Conservation (phyloP, 2,113 vertebrate species). For the Albula glossodonta region DNA sequence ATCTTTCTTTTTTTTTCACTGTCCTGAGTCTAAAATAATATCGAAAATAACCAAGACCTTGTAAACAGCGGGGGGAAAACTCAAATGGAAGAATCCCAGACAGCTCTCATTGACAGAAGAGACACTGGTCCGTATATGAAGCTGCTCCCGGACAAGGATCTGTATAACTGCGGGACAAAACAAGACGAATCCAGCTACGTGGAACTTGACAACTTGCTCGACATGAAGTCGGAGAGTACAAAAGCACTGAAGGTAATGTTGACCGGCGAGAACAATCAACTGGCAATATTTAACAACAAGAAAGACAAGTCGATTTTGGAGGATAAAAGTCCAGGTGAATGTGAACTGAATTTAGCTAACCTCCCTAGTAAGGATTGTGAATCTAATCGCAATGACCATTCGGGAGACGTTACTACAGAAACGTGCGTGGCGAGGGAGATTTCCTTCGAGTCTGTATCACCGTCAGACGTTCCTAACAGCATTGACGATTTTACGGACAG, state of each 20-base stretch:
- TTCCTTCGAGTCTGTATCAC: conserved; percentile 32
- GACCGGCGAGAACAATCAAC: conserved; percentile 66
- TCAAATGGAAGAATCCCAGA: conserved; percentile 74
- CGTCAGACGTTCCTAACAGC: conserved; percentile 37
- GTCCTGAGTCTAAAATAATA: conserved; percentile 63
- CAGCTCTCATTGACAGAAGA: conserved; percentile 63
- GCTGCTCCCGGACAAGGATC: conserved; percentile 55
- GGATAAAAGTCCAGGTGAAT: conserved; percentile 10
- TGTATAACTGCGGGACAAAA: conserved; percentile 37
- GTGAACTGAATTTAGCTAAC: conserved; percentile 27
- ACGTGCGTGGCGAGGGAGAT: conserved; percentile 34
- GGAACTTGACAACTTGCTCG: conserved; percentile 61
- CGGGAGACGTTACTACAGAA: background rate
- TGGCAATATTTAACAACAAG: conserved; percentile 63
- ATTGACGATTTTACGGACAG: conserved; percentile 37
- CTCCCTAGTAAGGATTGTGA: conserved; percentile 28
- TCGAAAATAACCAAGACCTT: conserved; percentile 58
- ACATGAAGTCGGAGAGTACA: conserved; percentile 56
- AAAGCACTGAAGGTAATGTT: conserved; percentile 63
- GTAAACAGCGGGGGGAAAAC: conserved; percentile 46
- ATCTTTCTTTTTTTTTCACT: conserved; percentile 33
- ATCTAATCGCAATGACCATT: conserved; percentile 25
- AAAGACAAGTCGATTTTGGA: conserved; percentile 32
- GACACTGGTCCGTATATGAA: conserved; percentile 64
- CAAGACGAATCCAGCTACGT: conserved; percentile 72